Percentiles rank a stretch among this genome's conserved stretches.
phyloP scores from a whole-genome alignment of 2,888 invertebrate species.

The Leucozona laternaria region DNA sequence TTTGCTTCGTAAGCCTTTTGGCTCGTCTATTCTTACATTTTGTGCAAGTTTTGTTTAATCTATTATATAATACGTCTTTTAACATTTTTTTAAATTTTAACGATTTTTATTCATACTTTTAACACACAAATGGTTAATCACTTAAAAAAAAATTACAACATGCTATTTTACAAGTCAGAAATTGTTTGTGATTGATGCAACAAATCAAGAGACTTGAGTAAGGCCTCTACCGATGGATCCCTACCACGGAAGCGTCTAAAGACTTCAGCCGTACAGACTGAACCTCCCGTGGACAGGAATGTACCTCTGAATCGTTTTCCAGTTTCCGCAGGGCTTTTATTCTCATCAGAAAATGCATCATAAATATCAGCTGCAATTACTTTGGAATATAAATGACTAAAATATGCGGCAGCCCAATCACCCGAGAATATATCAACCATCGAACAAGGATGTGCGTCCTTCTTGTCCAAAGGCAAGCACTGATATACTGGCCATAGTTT shows the following conservation, averaged over 20 bases:
- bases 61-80: not conserved
- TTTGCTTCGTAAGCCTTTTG: too few relatives aligned
- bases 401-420: slow-evolving; percentile 94
- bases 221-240: slow-evolving; percentile 93
- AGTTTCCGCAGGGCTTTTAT: slow-evolving; percentile 84
- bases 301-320: slow-evolving; percentile 92
- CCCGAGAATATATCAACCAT: slow-evolving; percentile 93
- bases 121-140: slow-evolving; percentile 17
- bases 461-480: slow-evolving; percentile 89
- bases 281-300: slow-evolving; percentile 92
- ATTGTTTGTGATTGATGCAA: slow-evolving; percentile 80
- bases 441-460: slow-evolving; percentile 93
- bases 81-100: slow-evolving; percentile 4
- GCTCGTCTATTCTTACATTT: too few relatives aligned
- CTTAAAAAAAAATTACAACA: slow-evolving; percentile 14
- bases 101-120: slow-evolving; percentile 21
- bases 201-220: slow-evolving; percentile 85
- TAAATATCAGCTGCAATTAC: slow-evolving; percentile 96
- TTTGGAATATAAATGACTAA: slow-evolving; percentile 92
- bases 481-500: slow-evolving; percentile 92
- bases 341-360: slow-evolving; percentile 88
- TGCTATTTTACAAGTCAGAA: slow-evolving; percentile 76
- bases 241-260: slow-evolving; percentile 96
- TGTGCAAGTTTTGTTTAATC: not conserved
- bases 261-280: slow-evolving; percentile 91